Percentiles rank a stretch among this genome's conserved stretches.
Evolutionary conservation across 2,888 invertebrate species (phyloP).

Genomic region (Meta bourneti): DNA sequence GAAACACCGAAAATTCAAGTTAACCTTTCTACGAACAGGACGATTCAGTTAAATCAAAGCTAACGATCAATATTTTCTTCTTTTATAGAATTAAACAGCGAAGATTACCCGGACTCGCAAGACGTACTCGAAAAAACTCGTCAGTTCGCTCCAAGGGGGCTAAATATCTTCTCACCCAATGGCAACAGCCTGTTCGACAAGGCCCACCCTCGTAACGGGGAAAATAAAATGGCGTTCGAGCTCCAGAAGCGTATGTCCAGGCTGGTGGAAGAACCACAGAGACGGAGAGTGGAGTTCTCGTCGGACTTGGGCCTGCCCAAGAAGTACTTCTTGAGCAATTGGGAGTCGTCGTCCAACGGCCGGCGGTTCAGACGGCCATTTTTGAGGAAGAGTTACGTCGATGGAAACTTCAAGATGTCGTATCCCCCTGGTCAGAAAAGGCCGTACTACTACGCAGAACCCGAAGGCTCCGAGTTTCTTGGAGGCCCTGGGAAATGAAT

Average conservation of each 20-base stretch:
- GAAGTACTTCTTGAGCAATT: slow-evolving; percentile 22
- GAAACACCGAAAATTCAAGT: too few species aligned
- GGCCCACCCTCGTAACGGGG: slow-evolving; percentile 3
- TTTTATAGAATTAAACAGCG: background rate
- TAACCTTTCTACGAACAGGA: too few species aligned
- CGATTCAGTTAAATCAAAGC: too few species aligned
- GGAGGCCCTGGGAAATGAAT: slow-evolving; percentile 70
- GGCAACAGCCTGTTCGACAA: slow-evolving; percentile 15
- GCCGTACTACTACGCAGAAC: slow-evolving; percentile 66
- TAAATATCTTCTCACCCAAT: slow-evolving; percentile 15
- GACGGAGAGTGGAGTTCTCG: slow-evolving; percentile 4
- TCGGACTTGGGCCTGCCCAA: background rate
- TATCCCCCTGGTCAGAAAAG: slow-evolving; percentile 50
- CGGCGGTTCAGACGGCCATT: slow-evolving; percentile 42
- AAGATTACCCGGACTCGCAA: slow-evolving; percentile 35
- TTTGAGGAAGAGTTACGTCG: slow-evolving; percentile 32
- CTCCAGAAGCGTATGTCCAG: slow-evolving; percentile 52
- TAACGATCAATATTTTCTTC: too few species aligned
- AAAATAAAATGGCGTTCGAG: slow-evolving; percentile 42
- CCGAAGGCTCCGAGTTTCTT: slow-evolving; percentile 73
- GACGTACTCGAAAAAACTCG: background rate
- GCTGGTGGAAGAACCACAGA: slow-evolving; percentile 25
- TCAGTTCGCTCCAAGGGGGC: background rate
- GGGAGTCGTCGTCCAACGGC: slow-evolving; percentile 31
- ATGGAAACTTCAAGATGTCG: slow-evolving; percentile 33